These are phyloP conservation scores for Drosophila tanythrix DNA, from an alignment of 2,888 invertebrate genomes.

Conservation along the genomic window DNA sequence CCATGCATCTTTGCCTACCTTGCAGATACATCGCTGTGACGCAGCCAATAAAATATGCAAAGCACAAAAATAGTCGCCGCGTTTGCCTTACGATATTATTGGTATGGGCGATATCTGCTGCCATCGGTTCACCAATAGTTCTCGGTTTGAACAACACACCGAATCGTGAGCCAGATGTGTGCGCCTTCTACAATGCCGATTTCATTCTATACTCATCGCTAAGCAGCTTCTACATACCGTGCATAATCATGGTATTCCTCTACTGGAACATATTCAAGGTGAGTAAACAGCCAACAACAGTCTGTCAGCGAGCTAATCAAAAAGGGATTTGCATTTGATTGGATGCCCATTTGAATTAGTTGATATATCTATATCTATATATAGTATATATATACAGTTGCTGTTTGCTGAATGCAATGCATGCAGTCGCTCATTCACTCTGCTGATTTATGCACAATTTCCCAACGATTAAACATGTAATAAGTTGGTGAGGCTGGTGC, in stretches of 20 bases:
- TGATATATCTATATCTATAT: neutral
- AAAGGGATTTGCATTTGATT: conserved; percentile 55
- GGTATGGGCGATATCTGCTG: conserved; percentile 97
- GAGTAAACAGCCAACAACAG: conserved; percentile 12
- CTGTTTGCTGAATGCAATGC: conserved; percentile 4
- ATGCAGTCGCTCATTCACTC: conserved; percentile 6
- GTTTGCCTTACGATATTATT: conserved; percentile 97
- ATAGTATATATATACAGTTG: neutral
- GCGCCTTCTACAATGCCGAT: conserved; percentile 98
- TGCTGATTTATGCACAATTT: conserved; percentile 65
- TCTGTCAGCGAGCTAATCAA: conserved; percentile 49
- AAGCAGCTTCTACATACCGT: conserved; percentile 99
- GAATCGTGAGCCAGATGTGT: conserved; percentile 92
- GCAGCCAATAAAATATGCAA: conserved; percentile 99
- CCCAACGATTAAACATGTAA: conserved; percentile 33
- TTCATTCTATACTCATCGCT: conserved; percentile 99
- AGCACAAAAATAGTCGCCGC: conserved; percentile 97
- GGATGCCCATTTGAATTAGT: conserved; percentile 10
- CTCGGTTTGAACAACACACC: conserved; percentile 97
- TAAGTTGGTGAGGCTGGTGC: neutral
- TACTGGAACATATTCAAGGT: conserved; percentile 99
- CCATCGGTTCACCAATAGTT: conserved; percentile 98
- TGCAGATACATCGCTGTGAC: conserved; percentile 99
- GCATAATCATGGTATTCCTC: conserved; percentile 98
- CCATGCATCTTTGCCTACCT: conserved; percentile 62